Evolutionary conservation across 2,888 invertebrate species (phyloP), one percentile per base, ranked within the genome.

Genomic region (Eristalis intricaria): DNA sequence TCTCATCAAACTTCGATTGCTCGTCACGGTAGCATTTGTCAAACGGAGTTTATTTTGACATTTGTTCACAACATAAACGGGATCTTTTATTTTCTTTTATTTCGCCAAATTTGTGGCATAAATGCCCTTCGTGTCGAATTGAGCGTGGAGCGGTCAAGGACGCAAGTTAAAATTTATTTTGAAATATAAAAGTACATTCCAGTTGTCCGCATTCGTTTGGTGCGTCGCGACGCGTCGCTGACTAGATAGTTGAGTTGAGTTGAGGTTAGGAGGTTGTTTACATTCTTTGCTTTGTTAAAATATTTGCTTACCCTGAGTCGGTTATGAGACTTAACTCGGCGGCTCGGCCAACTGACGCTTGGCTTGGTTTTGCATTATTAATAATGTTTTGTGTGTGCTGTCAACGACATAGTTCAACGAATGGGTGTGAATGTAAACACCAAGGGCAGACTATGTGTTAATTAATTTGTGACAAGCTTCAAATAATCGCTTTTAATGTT

Each of bases 101-200:
- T 50, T 50, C 50, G 50, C 50, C 19, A 60, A 29, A 13, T 23
- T 13, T 26, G 60, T 60, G 23, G 26, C 60, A 60, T 1, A 60
- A 13, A 23, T 60, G 60, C 60, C 60, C 60, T 60, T 60, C 60
- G 11, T 60, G 60, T 10, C 60, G 15, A 60, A 60, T 60, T 60
- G 23, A 11, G 19, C 8, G 4, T 8, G 4, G 50, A 7, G 60
- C 23, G 60, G 60, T 60, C 60, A 60, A 15, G 60, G 60, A 60
- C 60, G 15, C 26, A 15, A 13, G 60, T 60, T 13, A 60, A 13
- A 23, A 11, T 60, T 13, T 26, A 13, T 60, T 60, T 60, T 23
- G 23, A 26, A 60, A 60, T 60, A 26, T 13, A 26, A 26, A 60
- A 60, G 26, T 60, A 29, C 60, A 15, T 60, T 13, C 60, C 26